Evolutionary conservation across 1,140 invertebrate genomes (phyloP).

Genomic region (Lasaia peninsularis): DNA sequence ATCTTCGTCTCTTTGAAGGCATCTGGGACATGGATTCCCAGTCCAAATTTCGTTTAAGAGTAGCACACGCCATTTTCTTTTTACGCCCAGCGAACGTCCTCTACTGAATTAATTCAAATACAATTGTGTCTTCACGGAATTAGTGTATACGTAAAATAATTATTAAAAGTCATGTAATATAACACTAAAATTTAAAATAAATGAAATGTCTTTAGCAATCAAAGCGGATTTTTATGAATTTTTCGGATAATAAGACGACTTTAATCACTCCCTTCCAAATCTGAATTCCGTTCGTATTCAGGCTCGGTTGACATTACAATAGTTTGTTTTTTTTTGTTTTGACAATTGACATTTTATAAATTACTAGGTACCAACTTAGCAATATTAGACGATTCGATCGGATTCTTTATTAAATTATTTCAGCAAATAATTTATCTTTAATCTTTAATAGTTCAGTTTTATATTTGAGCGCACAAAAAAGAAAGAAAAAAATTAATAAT

Average conservation of each 20-base stretch:
- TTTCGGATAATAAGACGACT: slow-evolving; percentile 57
- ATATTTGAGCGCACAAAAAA: no score
- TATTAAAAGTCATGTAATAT: slow-evolving; percentile 42
- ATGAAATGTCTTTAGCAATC: slow-evolving; percentile 41
- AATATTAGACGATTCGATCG: background rate
- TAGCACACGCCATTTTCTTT: slow-evolving; percentile 95
- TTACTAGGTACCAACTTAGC: slow-evolving; percentile 7
- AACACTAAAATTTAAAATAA: slow-evolving; percentile 53
- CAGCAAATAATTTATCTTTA: background rate
- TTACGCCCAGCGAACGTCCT: slow-evolving; percentile 69
- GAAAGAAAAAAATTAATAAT: no score
- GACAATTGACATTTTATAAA: slow-evolving; percentile 30
- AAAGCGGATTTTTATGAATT: slow-evolving; percentile 60
- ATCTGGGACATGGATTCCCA: slow-evolving; percentile 92
- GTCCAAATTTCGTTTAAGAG: slow-evolving; percentile 93
- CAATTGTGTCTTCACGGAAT: slow-evolving; percentile 46
- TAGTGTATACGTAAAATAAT: slow-evolving; percentile 55
- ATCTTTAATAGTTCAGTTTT: no score
- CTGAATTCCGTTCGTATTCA: slow-evolving; percentile 39
- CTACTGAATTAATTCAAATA: slow-evolving; percentile 45
- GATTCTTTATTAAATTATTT: background rate
- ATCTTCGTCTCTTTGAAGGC: slow-evolving; percentile 91
- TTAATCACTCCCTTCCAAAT: slow-evolving; percentile 48
- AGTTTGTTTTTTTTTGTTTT: slow-evolving; percentile 44
- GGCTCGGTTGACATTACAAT: slow-evolving; percentile 47